These are phyloP conservation scores for Holotrichia oblita DNA, from an alignment of 1,140 invertebrate species.

Conservation along the genomic window DNA sequence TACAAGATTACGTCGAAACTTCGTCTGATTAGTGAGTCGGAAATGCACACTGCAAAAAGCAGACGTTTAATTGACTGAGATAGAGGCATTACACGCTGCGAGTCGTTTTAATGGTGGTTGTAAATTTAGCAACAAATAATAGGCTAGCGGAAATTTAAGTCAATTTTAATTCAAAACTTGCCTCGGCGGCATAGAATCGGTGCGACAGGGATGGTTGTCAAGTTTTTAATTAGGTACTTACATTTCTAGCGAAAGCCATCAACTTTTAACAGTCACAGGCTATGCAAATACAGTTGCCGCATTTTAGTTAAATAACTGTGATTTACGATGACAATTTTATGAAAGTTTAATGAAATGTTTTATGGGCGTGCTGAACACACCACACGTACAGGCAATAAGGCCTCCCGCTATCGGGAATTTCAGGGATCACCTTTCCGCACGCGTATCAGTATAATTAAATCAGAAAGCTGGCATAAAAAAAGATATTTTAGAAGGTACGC, in stretches of 20 bases:
- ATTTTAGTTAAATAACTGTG: slow-evolving; percentile 37
- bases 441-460: slow-evolving; percentile 33
- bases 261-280: slow-evolving; percentile 25
- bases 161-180: slow-evolving; percentile 14
- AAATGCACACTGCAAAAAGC: no score
- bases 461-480: not conserved
- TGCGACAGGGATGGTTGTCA: not conserved
- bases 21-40: no score
- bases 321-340: slow-evolving; percentile 33
- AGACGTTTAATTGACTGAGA: no score
- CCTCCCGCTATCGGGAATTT: slow-evolving; percentile 18
- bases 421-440: not conserved
- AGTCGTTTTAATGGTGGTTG: not conserved
- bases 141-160: not conserved
- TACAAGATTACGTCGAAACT: no score
- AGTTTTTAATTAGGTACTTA: slow-evolving; percentile 35
- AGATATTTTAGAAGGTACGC: not conserved
- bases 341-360: slow-evolving; percentile 34
- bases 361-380: slow-evolving; percentile 17
- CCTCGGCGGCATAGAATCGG: not conserved
- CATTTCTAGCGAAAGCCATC: slow-evolving; percentile 25
- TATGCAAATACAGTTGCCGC: slow-evolving; percentile 17
- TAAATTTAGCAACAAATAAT: slow-evolving; percentile 10
- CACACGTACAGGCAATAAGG: slow-evolving; percentile 14
- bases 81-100: not conserved